Percentiles rank a stretch among this genome's conserved stretches.
phyloP scores from a whole-genome alignment of 2,888 invertebrate species.

The Amphipyra tragopoginis region DNA sequence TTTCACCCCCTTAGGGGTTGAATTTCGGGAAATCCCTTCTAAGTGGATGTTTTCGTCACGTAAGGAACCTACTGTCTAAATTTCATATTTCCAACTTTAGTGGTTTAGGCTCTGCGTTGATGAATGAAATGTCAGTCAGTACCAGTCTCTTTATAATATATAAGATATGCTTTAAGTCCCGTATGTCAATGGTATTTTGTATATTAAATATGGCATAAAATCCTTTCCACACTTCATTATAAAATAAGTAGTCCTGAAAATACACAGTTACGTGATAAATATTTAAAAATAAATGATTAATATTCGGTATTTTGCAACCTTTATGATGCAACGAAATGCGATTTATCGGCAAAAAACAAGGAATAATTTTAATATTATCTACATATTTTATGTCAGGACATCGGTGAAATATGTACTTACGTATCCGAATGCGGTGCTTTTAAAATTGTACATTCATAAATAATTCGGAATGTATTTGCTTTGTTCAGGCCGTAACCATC shows the following conservation, averaged over 20 bases:
- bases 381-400: conserved; percentile 41
- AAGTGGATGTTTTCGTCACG: too few relatives aligned
- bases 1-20: too few relatives aligned
- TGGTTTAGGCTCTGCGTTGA: too few relatives aligned
- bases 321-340: conserved; percentile 29
- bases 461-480: conserved; percentile 41
- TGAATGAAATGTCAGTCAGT: too few relatives aligned
- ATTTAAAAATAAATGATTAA: conserved; percentile 26
- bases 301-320: conserved; percentile 20
- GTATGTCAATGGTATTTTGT: neutral
- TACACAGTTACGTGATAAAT: conserved; percentile 1
- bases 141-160: too few relatives aligned
- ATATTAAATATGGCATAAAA: conserved; percentile 14
- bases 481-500: conserved; percentile 24
- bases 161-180: too few relatives aligned
- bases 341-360: conserved; percentile 31
- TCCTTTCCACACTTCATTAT: conserved; percentile 28
- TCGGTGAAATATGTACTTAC: conserved; percentile 36
- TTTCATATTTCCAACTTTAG: too few relatives aligned
- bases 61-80: too few relatives aligned
- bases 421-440: conserved; percentile 38
- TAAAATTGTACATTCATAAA: conserved; percentile 45
- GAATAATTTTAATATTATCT: conserved; percentile 43
- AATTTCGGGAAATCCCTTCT: too few relatives aligned
- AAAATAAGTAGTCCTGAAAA: conserved; percentile 7